A percentile compares a stretch with the other conserved stretches of the same genome.
These are phyloP conservation scores for Drosophila gaucha DNA, from an alignment of 2,888 invertebrate genomes.

Conservation along the genomic window DNA sequence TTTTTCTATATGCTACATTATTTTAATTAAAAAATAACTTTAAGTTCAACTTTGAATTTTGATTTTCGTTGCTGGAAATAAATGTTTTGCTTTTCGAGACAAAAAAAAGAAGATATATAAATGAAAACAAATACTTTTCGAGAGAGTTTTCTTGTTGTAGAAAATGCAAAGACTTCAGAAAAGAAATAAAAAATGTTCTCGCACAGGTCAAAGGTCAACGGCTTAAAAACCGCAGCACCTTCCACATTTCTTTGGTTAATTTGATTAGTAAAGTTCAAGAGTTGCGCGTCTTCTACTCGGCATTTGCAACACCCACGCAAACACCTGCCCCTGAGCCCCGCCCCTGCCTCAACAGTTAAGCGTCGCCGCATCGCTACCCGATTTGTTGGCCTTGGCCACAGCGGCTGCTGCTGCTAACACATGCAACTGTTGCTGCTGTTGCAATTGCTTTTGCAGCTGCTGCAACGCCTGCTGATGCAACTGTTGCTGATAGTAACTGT, in stretches of 20 bases:
- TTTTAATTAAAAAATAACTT: constrained; percentile 30
- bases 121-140: constrained; percentile 37
- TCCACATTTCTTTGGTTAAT: constrained; percentile 68
- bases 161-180: constrained; percentile 49
- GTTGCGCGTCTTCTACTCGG: constrained; percentile 26
- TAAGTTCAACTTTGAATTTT: constrained; percentile 54
- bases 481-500: constrained; percentile 72
- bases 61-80: constrained; percentile 60
- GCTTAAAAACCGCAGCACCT: neutral
- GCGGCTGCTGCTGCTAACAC: constrained; percentile 60
- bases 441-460: constrained; percentile 71
- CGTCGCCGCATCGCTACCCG: constrained; percentile 37
- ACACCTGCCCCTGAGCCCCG: neutral
- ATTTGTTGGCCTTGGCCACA: constrained; percentile 43
- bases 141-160: constrained; percentile 6
- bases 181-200: neutral
- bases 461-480: constrained; percentile 76
- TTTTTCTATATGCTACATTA: constrained; percentile 36
- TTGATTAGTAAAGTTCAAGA: constrained; percentile 59
- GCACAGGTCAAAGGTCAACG: constrained; percentile 28
- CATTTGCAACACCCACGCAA: neutral
- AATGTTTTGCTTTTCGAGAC: constrained; percentile 15
- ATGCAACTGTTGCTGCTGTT: constrained; percentile 69
- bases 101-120: constrained; percentile 4
- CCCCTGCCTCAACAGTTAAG: constrained; percentile 46